These are phyloP conservation scores for Lasioglossum calceatum DNA, from an alignment of 2,888 invertebrate species.

Conservation along the genomic window DNA sequence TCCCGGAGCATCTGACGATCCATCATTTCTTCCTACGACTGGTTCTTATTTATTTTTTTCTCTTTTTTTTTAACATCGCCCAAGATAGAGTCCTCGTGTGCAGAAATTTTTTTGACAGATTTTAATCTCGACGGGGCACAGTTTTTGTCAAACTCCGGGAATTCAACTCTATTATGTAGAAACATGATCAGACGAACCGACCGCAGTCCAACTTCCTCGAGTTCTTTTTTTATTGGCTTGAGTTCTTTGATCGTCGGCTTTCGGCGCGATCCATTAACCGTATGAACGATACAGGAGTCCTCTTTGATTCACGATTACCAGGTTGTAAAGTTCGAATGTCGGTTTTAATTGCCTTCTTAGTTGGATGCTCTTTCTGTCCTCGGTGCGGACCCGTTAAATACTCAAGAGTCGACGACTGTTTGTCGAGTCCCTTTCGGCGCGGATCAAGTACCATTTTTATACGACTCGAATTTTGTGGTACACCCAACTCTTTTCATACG, in stretches of 20 bases:
- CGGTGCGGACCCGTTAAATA: not conserved
- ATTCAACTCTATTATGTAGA: not conserved
- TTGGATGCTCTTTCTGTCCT: not conserved
- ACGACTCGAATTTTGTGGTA: not conserved
- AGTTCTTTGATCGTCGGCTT: not conserved
- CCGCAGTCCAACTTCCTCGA: not conserved
- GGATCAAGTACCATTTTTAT: not conserved
- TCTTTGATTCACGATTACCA: not conserved
- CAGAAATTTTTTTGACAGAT: not conserved
- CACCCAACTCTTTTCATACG: not conserved
- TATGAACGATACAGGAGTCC: not conserved
- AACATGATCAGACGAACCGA: not conserved
- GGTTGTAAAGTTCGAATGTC: not conserved
- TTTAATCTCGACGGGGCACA: not conserved
- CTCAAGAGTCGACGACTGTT: not conserved
- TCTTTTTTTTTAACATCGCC: not conserved
- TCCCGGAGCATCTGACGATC: constrained; percentile 19
- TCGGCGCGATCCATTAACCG: constrained; percentile 8
- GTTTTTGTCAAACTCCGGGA: constrained; percentile 19
- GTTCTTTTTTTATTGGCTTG: not conserved
- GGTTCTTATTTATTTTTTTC: not conserved
- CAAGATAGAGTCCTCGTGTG: constrained; percentile 17
- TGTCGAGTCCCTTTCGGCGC: not conserved
- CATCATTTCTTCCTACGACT: constrained; percentile 13
- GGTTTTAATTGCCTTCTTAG: constrained; percentile 6